Base-by-base conservation (phyloP, 2,888 invertebrate genomes). In the Mylabris sibirica region DNA sequence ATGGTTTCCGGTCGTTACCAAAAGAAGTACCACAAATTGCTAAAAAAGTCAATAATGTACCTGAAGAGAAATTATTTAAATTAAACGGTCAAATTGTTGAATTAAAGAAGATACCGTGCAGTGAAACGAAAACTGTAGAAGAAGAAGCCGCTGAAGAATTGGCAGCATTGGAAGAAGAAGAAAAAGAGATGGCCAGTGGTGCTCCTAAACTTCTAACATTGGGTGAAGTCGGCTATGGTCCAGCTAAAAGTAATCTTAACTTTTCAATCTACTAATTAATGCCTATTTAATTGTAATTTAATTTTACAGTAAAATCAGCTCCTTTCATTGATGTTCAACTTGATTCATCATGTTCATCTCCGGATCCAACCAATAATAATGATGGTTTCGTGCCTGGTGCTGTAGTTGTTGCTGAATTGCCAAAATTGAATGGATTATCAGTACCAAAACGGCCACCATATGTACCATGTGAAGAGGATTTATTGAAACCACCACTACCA, bases 71-170 rank as follows among this genome's bases (percentile, higher is more conserved):
- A 67, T 81, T 89, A 3, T 85, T 84, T 71, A 82, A 81, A n/a
- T 76, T 88, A n/a, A 87, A 88, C 59, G 87, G 84, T 34, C 85
- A 87, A 59, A 82, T 89, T 9, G 86, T 89, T 49, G 88, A 88
- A 70, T 78, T 88, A 24, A 87, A 85, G 71, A 74, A 77, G 9
- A 68, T 75, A 6, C 61, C 63, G 22, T 69, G 69, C 38, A 24
- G 57, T 14, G 44, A 63, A 1, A 69, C 69, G 6, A 74, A 75
- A 67, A 67, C 76, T 4, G 74, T 81, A 2, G 83, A 80, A 22
- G 80, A 82, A 60, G 82, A 83, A 76, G 83, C 83, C 12, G 75
- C 73, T 8, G 83, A 84, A 63, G 78, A 80, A 26, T 70, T 83
- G 11, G 49, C 78, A 79, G 83, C 76, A 57, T 38, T 74, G 11